These are phyloP conservation scores for Apamea monoglypha DNA, from an alignment of 2,888 invertebrate species.

Conservation along the genomic window DNA sequence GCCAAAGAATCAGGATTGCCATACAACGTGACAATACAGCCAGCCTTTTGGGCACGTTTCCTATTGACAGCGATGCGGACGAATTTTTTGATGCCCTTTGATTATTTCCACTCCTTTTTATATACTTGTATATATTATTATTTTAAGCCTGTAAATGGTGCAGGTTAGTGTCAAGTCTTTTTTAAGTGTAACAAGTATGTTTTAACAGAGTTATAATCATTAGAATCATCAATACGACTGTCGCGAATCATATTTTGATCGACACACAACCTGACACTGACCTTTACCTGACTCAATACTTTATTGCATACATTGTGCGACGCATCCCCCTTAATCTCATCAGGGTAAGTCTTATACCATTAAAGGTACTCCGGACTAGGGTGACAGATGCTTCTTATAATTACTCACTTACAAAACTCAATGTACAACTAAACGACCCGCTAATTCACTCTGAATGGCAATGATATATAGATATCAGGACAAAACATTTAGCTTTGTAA, in stretches of 20 bases:
- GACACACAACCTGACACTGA: not conserved
- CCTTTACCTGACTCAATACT: too few relatives aligned
- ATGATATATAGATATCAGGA: slow-evolving; percentile 23
- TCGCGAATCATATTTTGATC: not conserved
- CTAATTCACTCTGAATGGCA: slow-evolving; percentile 4
- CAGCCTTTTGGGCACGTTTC: too few relatives aligned
- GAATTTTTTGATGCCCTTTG: too few relatives aligned
- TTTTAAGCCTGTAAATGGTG: too few relatives aligned
- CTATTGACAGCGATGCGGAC: too few relatives aligned
- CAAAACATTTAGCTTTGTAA: slow-evolving; percentile 25
- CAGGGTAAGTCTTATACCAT: not conserved
- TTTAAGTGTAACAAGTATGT: not conserved
- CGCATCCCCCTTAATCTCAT: not conserved
- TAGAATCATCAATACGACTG: not conserved
- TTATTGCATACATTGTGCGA: too few relatives aligned
- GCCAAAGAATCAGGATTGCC: too few relatives aligned
- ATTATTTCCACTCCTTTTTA: too few relatives aligned
- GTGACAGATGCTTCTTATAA: not conserved
- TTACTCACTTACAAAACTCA: not conserved
- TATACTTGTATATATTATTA: too few relatives aligned
- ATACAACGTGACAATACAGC: too few relatives aligned
- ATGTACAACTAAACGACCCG: slow-evolving; percentile 1
- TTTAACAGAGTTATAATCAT: not conserved
- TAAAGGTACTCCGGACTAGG: not conserved
- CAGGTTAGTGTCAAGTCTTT: not conserved